phyloP scores from a whole-genome alignment of 2,888 invertebrate species.

The Dryobotodes eremita region DNA sequence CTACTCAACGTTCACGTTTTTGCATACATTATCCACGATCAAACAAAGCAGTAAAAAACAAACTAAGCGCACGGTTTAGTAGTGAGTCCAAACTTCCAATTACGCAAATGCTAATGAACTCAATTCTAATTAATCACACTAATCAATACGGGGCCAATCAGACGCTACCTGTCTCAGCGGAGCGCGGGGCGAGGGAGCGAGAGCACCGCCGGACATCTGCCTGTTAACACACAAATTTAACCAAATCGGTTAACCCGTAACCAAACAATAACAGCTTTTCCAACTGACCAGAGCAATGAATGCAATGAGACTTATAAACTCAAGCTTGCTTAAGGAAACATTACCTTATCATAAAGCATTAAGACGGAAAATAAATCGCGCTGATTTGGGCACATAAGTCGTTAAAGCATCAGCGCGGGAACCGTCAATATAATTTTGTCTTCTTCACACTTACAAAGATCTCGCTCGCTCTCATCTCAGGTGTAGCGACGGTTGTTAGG shows the following conservation, averaged over 20 bases:
- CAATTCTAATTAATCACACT: conserved; percentile 82
- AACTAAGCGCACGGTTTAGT: conserved; percentile 52
- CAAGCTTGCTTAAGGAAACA: conserved; percentile 40
- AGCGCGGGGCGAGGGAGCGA: conserved; percentile 74
- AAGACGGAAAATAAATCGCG: conserved; percentile 55
- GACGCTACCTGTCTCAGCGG: conserved; percentile 71
- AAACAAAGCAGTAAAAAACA: conserved; percentile 59
- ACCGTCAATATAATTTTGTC: conserved; percentile 82
- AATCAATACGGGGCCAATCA: conserved; percentile 86
- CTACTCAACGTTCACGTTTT: conserved; percentile 57
- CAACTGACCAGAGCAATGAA: conserved; percentile 83
- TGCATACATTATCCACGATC: conserved; percentile 56
- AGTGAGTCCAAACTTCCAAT: conserved; percentile 72
- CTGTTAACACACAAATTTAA: conserved; percentile 89
- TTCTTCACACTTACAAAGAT: conserved; percentile 79
- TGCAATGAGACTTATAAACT: conserved; percentile 60
- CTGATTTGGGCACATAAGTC: conserved; percentile 49
- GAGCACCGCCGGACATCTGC: conserved; percentile 84
- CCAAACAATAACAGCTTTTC: conserved; percentile 91
- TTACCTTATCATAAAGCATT: not conserved
- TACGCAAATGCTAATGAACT: conserved; percentile 78
- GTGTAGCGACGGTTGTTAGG: conserved; percentile 89
- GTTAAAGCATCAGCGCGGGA: conserved; percentile 57
- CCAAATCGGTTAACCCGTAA: conserved; percentile 90
- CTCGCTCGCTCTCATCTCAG: conserved; percentile 87